Conservation (phyloP, 23 tunicate genomes). For the Ascidia mentula region DNA sequence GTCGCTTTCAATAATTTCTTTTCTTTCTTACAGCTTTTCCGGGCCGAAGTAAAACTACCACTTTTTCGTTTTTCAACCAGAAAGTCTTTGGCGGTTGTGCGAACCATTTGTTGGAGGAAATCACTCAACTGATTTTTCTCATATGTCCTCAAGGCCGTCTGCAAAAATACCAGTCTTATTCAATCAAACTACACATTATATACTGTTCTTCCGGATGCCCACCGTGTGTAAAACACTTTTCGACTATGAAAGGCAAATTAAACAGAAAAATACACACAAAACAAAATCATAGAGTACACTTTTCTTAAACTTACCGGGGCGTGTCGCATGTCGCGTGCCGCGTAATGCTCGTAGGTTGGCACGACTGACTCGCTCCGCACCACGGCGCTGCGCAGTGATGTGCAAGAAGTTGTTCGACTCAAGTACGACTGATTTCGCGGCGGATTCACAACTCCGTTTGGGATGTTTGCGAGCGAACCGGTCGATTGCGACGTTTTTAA, state of each 20-base stretch:
- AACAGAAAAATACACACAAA: too few species aligned
- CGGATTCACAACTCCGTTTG: neutral
- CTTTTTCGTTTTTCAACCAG: neutral
- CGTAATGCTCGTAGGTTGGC: neutral
- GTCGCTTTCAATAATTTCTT: too few species aligned
- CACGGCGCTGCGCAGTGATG: neutral
- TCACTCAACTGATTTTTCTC: neutral
- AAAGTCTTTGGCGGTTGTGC: constrained; percentile 4
- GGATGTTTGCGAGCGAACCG: neutral
- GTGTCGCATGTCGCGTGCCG: constrained; percentile 7
- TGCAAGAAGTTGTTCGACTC: neutral
- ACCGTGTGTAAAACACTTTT: too few species aligned
- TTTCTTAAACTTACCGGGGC: neutral
- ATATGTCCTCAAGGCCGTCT: neutral
- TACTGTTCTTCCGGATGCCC: too few species aligned
- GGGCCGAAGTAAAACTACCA: neutral
- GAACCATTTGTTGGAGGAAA: neutral
- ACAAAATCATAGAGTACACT: neutral
- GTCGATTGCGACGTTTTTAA: neutral
- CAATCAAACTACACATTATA: too few species aligned
- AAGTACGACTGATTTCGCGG: neutral
- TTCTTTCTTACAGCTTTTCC: neutral
- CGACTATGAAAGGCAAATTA: too few species aligned
- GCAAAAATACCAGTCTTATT: neutral
- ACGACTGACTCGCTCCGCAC: neutral